These are phyloP conservation scores for Mastomys natalensis DNA, from an alignment of 2,113 vertebrate species.

Conservation along the genomic window DNA sequence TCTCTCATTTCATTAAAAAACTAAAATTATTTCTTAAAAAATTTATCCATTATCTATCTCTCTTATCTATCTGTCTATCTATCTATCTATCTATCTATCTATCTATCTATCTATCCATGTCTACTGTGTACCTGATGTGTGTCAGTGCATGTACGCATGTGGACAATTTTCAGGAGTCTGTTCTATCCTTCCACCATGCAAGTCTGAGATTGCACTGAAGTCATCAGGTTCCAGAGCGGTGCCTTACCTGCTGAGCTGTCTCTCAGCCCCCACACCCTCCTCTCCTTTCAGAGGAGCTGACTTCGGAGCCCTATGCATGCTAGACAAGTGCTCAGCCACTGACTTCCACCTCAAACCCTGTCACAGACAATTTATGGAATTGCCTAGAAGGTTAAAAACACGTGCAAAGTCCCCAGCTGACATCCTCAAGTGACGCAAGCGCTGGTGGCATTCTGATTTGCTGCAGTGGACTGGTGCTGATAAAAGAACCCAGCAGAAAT, in stretches of 20 bases:
- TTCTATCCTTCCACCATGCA: too few relatives aligned
- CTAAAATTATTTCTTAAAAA: too few relatives aligned
- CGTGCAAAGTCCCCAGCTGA: not conserved
- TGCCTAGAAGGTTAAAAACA: not conserved
- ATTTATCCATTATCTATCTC: too few relatives aligned
- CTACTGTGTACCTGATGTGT: not conserved
- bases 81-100: too few relatives aligned
- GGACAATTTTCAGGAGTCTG: not conserved
- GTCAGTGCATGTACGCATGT: not conserved
- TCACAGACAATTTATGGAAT: rapidly evolving
- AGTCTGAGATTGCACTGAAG: not conserved
- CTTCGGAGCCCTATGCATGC: too few relatives aligned
- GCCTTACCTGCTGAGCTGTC: not conserved
- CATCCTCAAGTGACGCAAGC: not conserved
- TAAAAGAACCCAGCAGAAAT: not conserved
- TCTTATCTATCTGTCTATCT: too few relatives aligned
- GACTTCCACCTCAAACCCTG: not conserved
- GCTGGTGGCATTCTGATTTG: not conserved
- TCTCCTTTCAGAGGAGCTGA: not conserved
- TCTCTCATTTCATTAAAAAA: not conserved
- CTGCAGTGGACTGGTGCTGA: rapidly evolving
- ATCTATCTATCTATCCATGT: too few relatives aligned
- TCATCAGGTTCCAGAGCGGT: not conserved
- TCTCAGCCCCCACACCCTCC: not conserved
- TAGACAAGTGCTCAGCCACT: too few relatives aligned